Percentiles rank a stretch among this genome's conserved stretches.
phyloP scores from a whole-genome alignment of 2,113 vertebrate species.

The Ellobius talpinus region DNA sequence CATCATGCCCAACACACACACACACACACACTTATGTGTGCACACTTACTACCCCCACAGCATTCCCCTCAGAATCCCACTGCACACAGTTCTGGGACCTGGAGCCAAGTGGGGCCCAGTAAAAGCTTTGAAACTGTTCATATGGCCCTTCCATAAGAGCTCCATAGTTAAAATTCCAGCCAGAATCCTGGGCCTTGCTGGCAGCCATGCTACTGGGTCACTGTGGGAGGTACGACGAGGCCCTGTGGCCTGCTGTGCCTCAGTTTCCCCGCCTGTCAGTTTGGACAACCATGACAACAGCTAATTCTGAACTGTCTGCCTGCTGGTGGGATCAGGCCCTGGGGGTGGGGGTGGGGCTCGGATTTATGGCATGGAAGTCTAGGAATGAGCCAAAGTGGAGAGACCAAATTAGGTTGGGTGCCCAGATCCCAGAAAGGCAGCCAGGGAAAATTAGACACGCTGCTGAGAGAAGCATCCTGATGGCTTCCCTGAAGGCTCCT shows the following conservation, averaged over 20 bases:
- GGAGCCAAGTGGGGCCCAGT: constrained; percentile 46
- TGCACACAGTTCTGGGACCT: constrained; percentile 48
- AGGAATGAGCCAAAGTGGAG: constrained; percentile 83
- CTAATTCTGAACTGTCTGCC: constrained; percentile 81
- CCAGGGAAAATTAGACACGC: constrained; percentile 87
- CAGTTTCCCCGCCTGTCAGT: constrained; percentile 83
- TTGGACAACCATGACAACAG: constrained; percentile 81
- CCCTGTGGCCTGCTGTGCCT: constrained; percentile 82
- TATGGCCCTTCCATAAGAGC: constrained; percentile 46
- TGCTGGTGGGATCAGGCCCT: constrained; percentile 77
- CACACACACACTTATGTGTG: background rate
- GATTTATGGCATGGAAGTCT: constrained; percentile 85
- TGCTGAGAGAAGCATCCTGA: constrained; percentile 82
- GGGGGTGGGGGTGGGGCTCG: constrained; percentile 62
- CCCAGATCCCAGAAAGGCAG: constrained; percentile 83
- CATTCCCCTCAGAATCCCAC: constrained; percentile 29
- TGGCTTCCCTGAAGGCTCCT: constrained; percentile 82
- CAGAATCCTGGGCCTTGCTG: constrained; percentile 80
- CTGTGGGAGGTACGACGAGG: constrained; percentile 60
- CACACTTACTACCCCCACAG: background rate
- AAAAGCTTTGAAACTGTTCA: constrained; percentile 57
- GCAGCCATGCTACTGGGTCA: constrained; percentile 56
- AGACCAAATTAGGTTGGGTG: constrained; percentile 86
- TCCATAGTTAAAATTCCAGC: constrained; percentile 58
- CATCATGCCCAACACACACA: background rate